A percentile compares a stretch with the other conserved stretches of the same genome.
phyloP scores from a whole-genome alignment of 2,888 invertebrate genomes.

The Acronicta leporina region DNA sequence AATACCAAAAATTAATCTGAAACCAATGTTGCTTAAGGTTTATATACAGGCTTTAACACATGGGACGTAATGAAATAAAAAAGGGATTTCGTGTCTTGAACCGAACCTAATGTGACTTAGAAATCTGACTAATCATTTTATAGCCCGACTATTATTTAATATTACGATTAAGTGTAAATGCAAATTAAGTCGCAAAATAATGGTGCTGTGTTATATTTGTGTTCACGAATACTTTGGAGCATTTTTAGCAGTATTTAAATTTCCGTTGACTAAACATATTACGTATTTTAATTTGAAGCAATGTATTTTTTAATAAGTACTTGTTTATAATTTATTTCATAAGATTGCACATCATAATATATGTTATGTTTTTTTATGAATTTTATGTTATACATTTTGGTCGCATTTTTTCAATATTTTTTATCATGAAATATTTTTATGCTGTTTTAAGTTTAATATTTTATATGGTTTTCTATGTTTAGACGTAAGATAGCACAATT shows the following conservation, averaged over 20 bases:
- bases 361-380: neutral
- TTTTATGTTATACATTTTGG: neutral
- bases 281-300: constrained; percentile 2
- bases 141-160: neutral
- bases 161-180: neutral
- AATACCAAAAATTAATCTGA: neutral
- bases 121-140: no score
- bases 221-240: constrained; percentile 28
- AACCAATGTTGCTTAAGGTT: no score
- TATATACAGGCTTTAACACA: no score
- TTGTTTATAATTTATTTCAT: neutral
- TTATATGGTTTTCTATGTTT: constrained; percentile 5
- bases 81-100: no score
- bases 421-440: neutral
- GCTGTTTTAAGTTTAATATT: neutral
- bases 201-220: constrained; percentile 16
- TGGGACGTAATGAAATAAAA: no score
- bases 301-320: constrained; percentile 11
- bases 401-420: neutral
- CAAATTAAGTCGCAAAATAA: neutral
- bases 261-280: neutral
- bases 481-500: neutral
- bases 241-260: constrained; percentile 31
- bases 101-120: no score
- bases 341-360: neutral